Percentiles rank a stretch among this genome's conserved stretches.
These are phyloP conservation scores for Dolichoris vasculosae DNA, from an alignment of 1,140 invertebrate species.

Conservation along the genomic window DNA sequence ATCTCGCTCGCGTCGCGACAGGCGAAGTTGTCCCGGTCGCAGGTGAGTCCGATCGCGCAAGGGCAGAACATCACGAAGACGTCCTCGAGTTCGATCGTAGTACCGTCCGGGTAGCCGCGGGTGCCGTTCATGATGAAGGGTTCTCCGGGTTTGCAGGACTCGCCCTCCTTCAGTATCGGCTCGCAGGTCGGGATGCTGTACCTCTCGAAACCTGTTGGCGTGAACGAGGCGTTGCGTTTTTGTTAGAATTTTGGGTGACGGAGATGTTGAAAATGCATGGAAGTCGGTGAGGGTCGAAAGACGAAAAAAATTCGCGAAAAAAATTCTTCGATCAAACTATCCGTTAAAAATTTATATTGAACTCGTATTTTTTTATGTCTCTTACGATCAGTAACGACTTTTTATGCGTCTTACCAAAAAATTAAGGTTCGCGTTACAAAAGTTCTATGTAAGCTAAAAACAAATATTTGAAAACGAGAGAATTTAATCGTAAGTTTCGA, in stretches of 20 bases:
- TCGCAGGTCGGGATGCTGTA: slow-evolving; percentile 60
- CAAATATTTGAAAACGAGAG: too few species aligned
- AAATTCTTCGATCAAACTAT: too few species aligned
- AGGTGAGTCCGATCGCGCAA: slow-evolving; percentile 58
- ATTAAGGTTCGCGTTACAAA: too few species aligned
- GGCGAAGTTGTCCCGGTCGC: slow-evolving; percentile 53
- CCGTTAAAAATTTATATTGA: too few species aligned
- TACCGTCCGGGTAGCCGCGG: slow-evolving; percentile 58
- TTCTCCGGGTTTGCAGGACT: slow-evolving; percentile 56
- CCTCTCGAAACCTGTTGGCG: slow-evolving; percentile 49
- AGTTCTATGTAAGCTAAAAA: too few species aligned
- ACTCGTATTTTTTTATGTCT: too few species aligned
- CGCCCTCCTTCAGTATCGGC: slow-evolving; percentile 49
- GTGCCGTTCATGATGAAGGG: slow-evolving; percentile 47
- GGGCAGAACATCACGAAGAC: slow-evolving; percentile 61
- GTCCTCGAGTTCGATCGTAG: slow-evolving; percentile 52
- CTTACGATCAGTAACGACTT: too few species aligned
- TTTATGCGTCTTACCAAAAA: too few species aligned
- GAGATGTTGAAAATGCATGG: too few species aligned
- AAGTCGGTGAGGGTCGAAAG: too few species aligned
- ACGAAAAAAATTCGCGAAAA: too few species aligned
- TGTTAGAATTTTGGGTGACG: background rate
- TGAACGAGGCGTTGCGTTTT: background rate
- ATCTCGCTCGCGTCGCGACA: slow-evolving; percentile 13
- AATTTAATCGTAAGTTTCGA: too few species aligned